Conservation (phyloP, 2,888 invertebrate species). For the Drosophila sordidula region DNA sequence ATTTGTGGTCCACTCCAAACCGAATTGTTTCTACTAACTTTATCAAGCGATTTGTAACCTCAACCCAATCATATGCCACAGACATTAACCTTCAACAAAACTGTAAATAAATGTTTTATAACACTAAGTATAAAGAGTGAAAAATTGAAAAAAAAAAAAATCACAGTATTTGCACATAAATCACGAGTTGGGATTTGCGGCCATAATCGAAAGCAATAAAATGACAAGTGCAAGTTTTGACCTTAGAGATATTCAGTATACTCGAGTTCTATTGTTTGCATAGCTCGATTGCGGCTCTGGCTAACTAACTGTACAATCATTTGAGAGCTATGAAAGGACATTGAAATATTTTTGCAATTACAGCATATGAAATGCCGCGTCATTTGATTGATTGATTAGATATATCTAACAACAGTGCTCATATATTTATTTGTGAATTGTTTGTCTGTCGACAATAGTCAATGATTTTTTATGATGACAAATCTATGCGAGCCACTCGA, state of each 20-base stretch:
- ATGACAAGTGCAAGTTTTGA: conserved; percentile 63
- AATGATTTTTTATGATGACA: conserved; percentile 50
- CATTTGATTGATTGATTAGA: conserved; percentile 71
- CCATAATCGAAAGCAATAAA: conserved; percentile 63
- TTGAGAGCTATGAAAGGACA: conserved; percentile 61
- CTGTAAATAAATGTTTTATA: conserved; percentile 37
- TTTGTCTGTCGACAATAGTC: conserved; percentile 43
- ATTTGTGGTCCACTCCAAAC: conserved; percentile 14
- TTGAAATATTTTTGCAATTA: conserved; percentile 72
- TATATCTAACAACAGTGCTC: conserved; percentile 41
- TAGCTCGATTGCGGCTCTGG: conserved; percentile 37
- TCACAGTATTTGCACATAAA: conserved; percentile 69
- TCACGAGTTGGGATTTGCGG: conserved; percentile 59
- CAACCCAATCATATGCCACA: conserved; percentile 42
- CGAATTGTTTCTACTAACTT: conserved; percentile 17
- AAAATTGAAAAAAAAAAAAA: conserved; percentile 25
- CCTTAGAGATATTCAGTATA: conserved; percentile 45
- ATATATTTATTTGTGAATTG: conserved; percentile 8
- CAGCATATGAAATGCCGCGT: conserved; percentile 46
- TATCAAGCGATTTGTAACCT: conserved; percentile 32
- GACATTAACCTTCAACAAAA: conserved; percentile 42
- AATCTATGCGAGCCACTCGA: conserved; percentile 43
- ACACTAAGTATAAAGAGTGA: conserved; percentile 23
- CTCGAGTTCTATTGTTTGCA: conserved; percentile 32
- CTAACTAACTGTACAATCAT: conserved; percentile 63